Percentiles rank a stretch among this genome's conserved stretches.
Conservation (phyloP, 2,888 invertebrate genomes). For the Heliconius ethilla region DNA sequence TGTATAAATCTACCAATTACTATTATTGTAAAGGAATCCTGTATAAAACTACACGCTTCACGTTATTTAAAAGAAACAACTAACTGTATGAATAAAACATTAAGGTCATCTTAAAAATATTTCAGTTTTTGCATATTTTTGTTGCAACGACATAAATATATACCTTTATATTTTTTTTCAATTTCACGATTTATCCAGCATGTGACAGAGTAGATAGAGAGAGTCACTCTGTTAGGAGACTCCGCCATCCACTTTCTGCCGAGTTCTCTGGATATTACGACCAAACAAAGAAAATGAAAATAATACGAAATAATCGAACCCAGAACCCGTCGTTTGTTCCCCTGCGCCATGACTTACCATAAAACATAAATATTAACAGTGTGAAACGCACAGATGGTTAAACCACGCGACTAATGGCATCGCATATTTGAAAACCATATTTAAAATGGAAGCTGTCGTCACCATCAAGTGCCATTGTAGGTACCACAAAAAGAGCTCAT, state of each 20-base stretch:
- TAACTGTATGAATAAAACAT: constrained; percentile 7
- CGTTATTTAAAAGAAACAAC: constrained; percentile 4
- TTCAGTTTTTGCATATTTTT: background rate
- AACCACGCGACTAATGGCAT: constrained; percentile 59
- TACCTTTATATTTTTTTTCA: too few relatives aligned
- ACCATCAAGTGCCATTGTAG: constrained; percentile 74
- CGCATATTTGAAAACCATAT: constrained; percentile 50
- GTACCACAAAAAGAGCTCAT: constrained; percentile 68
- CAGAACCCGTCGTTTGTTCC: too few relatives aligned
- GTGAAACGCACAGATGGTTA: constrained; percentile 56
- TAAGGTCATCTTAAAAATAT: background rate
- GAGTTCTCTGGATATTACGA: too few relatives aligned
- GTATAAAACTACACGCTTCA: too few relatives aligned
- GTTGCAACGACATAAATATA: background rate
- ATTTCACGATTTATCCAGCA: too few relatives aligned
- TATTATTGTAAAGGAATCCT: background rate
- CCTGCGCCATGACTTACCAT: too few relatives aligned
- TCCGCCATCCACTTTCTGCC: too few relatives aligned
- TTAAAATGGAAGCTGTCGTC: constrained; percentile 68
- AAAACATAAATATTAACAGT: constrained; percentile 52
- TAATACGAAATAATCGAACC: too few relatives aligned
- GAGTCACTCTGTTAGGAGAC: too few relatives aligned
- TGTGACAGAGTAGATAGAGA: too few relatives aligned
- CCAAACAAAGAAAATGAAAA: too few relatives aligned
- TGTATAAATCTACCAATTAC: background rate